Evolutionary conservation across 2,113 vertebrate genomes (phyloP).

Genomic region (Egretta garzetta): DNA sequence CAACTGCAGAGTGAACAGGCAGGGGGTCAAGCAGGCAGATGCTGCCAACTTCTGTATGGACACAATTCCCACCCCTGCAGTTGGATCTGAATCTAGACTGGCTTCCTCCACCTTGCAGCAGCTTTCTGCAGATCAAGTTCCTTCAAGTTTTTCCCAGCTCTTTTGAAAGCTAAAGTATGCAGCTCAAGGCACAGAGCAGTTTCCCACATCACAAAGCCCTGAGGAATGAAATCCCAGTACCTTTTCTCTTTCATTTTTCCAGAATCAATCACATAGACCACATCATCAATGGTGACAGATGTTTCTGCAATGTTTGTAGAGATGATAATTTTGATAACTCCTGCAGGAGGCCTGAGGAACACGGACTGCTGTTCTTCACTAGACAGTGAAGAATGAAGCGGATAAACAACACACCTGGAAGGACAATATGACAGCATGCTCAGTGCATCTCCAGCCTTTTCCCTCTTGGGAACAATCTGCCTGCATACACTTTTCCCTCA

Average conservation of each 20-base stretch:
- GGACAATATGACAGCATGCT: neutral
- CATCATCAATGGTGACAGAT: conserved; percentile 95
- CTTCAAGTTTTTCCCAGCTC: neutral
- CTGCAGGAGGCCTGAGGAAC: conserved; percentile 86
- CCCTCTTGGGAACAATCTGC: neutral
- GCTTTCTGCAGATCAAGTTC: neutral
- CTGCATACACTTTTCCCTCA: neutral
- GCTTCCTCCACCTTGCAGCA: neutral
- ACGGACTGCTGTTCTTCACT: conserved; percentile 96
- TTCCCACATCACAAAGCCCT: neutral
- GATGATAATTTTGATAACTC: conserved; percentile 94
- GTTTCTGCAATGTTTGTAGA: conserved; percentile 99
- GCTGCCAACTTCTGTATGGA: neutral
- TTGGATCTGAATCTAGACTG: neutral
- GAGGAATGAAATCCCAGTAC: conserved; percentile 61
- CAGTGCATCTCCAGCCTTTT: neutral
- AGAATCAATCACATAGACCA: conserved; percentile 95
- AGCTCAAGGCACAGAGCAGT: neutral
- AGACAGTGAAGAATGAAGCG: conserved; percentile 92
- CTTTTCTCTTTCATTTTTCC: conserved; percentile 99
- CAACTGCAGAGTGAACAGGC: neutral
- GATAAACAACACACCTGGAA: conserved; percentile 89
- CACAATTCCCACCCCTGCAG: neutral
- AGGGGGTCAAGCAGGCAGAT: neutral
- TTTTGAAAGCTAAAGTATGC: neutral